Conservation (phyloP, 2,888 invertebrate species). For the Blastobasis adustella region DNA sequence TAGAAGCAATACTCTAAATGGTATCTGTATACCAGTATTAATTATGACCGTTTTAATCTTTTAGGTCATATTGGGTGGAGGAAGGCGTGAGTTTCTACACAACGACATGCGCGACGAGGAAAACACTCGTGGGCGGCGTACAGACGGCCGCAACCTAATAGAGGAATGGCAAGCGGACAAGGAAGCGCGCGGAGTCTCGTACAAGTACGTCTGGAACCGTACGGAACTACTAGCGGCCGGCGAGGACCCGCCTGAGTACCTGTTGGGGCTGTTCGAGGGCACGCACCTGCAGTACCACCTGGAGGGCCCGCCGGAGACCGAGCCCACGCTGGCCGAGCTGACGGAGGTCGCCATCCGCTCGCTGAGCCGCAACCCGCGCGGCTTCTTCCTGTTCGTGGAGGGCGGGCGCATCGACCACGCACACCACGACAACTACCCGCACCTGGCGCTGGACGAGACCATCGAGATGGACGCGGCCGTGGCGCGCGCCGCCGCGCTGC, state of each 20-base stretch:
- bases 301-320: slow-evolving; percentile 29
- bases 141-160: slow-evolving; percentile 75
- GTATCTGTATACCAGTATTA: too few relatives aligned
- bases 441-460: slow-evolving; percentile 79
- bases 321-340: slow-evolving; percentile 75
- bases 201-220: slow-evolving; percentile 65
- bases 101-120: slow-evolving; percentile 54
- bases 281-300: slow-evolving; percentile 66
- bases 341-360: slow-evolving; percentile 78
- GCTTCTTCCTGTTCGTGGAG: slow-evolving; percentile 84
- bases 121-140: slow-evolving; percentile 51
- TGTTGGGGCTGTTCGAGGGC: slow-evolving; percentile 62
- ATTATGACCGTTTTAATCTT: too few relatives aligned
- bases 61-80: slow-evolving; percentile 73
- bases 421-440: slow-evolving; percentile 74
- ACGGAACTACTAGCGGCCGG: slow-evolving; percentile 55
- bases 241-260: slow-evolving; percentile 47
- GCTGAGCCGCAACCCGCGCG: slow-evolving; percentile 76
- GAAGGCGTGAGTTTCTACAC: slow-evolving; percentile 66
- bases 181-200: slow-evolving; percentile 20
- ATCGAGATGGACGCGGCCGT: slow-evolving; percentile 77
- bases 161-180: slow-evolving; percentile 70
- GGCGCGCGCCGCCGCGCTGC: slow-evolving; percentile 46
- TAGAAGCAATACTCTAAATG: too few relatives aligned
- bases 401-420: slow-evolving; percentile 78